Base-by-base conservation (phyloP, 2,888 invertebrate species). In the Apamea monoglypha region DNA sequence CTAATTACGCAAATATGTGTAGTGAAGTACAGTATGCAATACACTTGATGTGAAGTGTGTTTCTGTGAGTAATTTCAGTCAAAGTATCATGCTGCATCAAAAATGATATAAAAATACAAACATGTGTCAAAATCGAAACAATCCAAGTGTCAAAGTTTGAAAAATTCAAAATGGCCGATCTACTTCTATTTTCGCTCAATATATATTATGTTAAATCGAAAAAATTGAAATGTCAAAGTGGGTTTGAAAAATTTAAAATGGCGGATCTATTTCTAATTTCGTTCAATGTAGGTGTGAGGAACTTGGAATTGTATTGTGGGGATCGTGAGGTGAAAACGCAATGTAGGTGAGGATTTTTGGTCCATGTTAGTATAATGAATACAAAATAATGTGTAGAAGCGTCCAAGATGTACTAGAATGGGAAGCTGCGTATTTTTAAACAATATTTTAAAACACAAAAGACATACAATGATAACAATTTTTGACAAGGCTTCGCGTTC, bases 31-130 rank as follows among this genome's bases (percentile, higher is more conserved):
- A 72, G 63, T 80, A 32, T 68, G 44, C n/a, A 67, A 76, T 63
- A 75, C 73, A 85, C 69, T 78, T 74, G 79, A 67, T 80, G 82
- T 88, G 80, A 83, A 53, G 80, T 88, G 85, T 88, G 67, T 59
- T 74, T 77, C 25, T 87, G 82, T 79, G 68, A 76, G 68, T 83
- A 74, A 76, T 53, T 78, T 76, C 68, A 78, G 76, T 80, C n/a
- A 74, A 71, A 80, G 25, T 77, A 69, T 64, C 88, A 88, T 88
- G 88, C 87, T 79, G 14, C 47, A 81, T 64, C 1, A 71, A 73
- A 80, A 64, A 53, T 29, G 4, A 67, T 56, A 50, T 53, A 29
- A 44, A 66, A 78, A 40, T 75, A 18, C 36, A 76, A 83, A 81
- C 16, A 66, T 79, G 74, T 85, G 77, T 88, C 32, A 79, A 78